Evolutionary conservation across 2,113 vertebrate genomes (phyloP), one percentile per base, ranked within the genome.

Genomic region (Bothrops jararaca): DNA sequence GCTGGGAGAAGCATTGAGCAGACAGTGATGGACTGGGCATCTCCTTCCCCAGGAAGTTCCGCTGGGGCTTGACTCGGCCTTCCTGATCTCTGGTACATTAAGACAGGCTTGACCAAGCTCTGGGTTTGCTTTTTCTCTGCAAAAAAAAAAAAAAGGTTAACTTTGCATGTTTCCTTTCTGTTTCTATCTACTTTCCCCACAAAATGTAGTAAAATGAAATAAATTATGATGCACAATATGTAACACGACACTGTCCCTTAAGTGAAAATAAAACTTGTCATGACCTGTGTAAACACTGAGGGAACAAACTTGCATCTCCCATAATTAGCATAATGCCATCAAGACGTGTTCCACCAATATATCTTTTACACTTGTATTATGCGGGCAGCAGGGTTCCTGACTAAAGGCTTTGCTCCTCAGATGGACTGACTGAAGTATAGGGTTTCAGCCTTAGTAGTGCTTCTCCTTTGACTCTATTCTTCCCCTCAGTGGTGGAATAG

Each of bases 21-120:
- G 97, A 92, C 97, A 97, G 93, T 97, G 97, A 91, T 98, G 98
- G 89, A 98, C 97, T 0, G 97, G 97, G 69, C 97, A 97, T 95
- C 97, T 97, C 42, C 93, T 96, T 85, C 98, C 97, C 92, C 97
- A 97, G 88, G 95, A 94, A 69, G 90, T 58, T 88, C 94, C 94
- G 0, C 94, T 95, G 93, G 97, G 97, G 92, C 97, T 97, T 57
- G 96, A 95, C 92, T 98, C 98, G 0, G 96, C 52, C 23, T 96
- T 94, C 12, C 92, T 95, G 0, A 96, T 95, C 80, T 96, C 95
- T 39, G 94, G 96, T 94, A 96, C 96, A 91, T 96, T 96, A 2
- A 96, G 96, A 54, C 95, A 96, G 89, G 92, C 94, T 94, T 96
- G 95, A 94, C 96, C 97, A 90, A 95, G 94, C 91, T 96, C 97